Conservation (phyloP, 2,797 vertebrate species). For the Ammospiza maritima region DNA sequence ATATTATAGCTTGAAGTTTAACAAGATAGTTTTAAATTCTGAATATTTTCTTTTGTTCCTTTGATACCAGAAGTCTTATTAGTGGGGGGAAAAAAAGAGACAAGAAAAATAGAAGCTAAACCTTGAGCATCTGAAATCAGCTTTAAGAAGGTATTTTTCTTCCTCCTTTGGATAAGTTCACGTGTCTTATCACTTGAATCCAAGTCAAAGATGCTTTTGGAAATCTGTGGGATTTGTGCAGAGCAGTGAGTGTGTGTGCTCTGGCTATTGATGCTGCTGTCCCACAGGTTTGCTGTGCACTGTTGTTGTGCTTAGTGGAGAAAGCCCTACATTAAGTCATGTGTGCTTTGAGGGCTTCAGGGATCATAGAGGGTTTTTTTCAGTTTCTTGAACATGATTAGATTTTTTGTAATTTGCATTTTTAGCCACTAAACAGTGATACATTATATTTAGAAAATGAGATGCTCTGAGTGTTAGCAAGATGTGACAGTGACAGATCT, state of each 20-base stretch:
- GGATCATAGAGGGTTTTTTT: slow-evolving; percentile 18
- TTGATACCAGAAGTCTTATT: slow-evolving; percentile 8
- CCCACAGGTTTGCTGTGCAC: slow-evolving; percentile 30
- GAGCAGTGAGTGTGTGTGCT: slow-evolving; percentile 10
- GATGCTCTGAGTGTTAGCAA: slow-evolving; percentile 49
- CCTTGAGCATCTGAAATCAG: slow-evolving; percentile 22
- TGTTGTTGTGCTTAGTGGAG: slow-evolving; percentile 9
- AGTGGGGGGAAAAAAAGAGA: not conserved
- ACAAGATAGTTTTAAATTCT: not conserved
- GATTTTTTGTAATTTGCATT: slow-evolving; percentile 66
- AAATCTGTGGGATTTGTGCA: slow-evolving; percentile 22
- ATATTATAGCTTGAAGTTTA: slow-evolving; percentile 24
- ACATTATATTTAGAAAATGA: slow-evolving; percentile 69
- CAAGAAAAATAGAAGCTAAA: not conserved
- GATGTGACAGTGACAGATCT: slow-evolving; percentile 69
- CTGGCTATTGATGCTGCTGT: slow-evolving; percentile 32
- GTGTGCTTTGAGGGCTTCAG: not conserved
- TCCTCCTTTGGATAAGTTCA: slow-evolving; percentile 31
- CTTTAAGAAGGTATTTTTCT: slow-evolving; percentile 45
- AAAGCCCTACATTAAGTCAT: slow-evolving; percentile 27
- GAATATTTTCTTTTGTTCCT: slow-evolving; percentile 15
- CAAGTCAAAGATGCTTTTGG: slow-evolving; percentile 49
- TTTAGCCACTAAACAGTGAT: slow-evolving; percentile 60
- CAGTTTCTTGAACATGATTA: slow-evolving; percentile 55
- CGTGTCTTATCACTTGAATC: slow-evolving; percentile 36